Base-by-base conservation (phyloP, 2,797 vertebrate genomes). In the Malurus leucopterus region DNA sequence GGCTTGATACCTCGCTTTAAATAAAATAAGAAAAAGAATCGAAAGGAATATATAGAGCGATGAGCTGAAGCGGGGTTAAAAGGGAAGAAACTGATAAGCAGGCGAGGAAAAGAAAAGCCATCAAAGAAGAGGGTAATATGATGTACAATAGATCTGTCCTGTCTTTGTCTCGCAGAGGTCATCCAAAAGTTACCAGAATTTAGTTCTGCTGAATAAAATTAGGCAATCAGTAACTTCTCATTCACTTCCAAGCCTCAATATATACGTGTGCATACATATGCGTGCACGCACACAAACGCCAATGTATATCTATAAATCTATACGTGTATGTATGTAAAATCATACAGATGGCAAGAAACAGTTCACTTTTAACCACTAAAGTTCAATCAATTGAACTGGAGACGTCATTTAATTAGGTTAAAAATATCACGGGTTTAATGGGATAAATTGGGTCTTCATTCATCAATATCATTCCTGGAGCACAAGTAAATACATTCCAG, bases 171-270 rank as follows among this genome's bases (percentile, higher is more conserved):
- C 89, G 90, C 93, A 97, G 98, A 97, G 99, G 99, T 99, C 99
- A 99, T 98, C 97, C 97, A 98, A 98, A 99, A 99, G 98, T 99
- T 99, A 99, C 98, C 98, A 97, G 96, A 98, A 98, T 98, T 98
- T 98, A 98, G 98, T 98, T 97, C 95, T 96, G 95, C 95, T 96
- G 96, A 97, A 97, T 95, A 93, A 96, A 96, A 95, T 95, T 95
- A 96, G 97, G 94, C 97, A 97, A 98, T 97, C 95, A 97, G 96
- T 97, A 98, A 98, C 97, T 93, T 71, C 91, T 88, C 90, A 81
- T 95, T 95, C 94, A 93, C 95, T 95, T 96, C 78, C 67, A 59
- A 91, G 62, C 75, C 81, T 80, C 83, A 32, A 69, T 36, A 68
- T 43, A 24, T 38, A 49, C 7, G 32, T 46, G 61, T n/a, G 74